Percentiles rank a stretch among this genome's conserved stretches.
Evolutionary conservation across 2,797 vertebrate species (phyloP).

Genomic region (Atherinosoma microstoma): DNA sequence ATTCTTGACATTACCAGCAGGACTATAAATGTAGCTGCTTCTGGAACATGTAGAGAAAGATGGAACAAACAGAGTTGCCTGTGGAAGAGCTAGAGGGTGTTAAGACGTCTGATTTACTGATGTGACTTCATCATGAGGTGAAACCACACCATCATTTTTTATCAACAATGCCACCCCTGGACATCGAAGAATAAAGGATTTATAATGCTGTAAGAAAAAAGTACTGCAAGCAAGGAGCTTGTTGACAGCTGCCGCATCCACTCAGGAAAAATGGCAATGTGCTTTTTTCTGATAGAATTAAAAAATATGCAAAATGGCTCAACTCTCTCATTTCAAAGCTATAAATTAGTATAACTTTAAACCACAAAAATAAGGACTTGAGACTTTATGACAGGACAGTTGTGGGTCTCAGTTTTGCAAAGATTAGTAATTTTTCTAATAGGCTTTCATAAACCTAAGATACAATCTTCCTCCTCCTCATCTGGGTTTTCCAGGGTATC

Average conservation of each 20-base stretch:
- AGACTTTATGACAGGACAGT: background rate
- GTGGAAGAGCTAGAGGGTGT: slow-evolving; percentile 41
- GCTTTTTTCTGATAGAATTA: background rate
- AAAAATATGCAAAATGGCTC: background rate
- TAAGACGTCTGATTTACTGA: slow-evolving; percentile 66
- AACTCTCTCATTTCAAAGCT: background rate
- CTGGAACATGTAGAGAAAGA: slow-evolving; percentile 53
- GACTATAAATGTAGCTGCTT: slow-evolving; percentile 67
- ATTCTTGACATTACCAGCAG: slow-evolving; percentile 72
- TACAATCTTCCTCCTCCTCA: background rate
- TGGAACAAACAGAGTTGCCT: slow-evolving; percentile 52
- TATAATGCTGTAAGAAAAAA: slow-evolving; percentile 17
- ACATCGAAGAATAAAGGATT: slow-evolving; percentile 39
- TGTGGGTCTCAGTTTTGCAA: background rate
- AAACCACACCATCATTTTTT: slow-evolving; percentile 58
- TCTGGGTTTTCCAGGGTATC: background rate
- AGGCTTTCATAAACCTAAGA: background rate
- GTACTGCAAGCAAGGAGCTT: background rate
- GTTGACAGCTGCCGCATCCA: background rate
- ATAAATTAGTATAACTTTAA: background rate
- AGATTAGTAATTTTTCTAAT: background rate
- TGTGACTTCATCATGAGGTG: slow-evolving; percentile 63
- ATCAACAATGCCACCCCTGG: slow-evolving; percentile 37
- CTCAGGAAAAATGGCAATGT: background rate
- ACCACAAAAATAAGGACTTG: background rate